These are phyloP conservation scores for Tupaia tana DNA, from an alignment of 2,113 vertebrate species.

Conservation along the genomic window DNA sequence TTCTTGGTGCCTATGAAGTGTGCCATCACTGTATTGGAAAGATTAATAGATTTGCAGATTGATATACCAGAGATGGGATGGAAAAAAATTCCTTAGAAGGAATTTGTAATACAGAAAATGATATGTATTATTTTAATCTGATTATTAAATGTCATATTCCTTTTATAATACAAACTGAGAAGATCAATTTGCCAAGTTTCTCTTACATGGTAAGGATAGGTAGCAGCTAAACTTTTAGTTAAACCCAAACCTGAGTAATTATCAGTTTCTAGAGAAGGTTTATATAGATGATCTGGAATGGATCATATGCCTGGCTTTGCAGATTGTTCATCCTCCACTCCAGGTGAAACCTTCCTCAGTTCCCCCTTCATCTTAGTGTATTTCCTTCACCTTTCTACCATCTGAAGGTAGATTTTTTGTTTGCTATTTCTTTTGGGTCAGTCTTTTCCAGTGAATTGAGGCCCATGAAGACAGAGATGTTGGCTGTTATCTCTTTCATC, in stretches of 20 bases:
- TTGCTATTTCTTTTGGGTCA: slow-evolving; percentile 15
- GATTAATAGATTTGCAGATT: slow-evolving; percentile 29
- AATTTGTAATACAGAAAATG: not conserved
- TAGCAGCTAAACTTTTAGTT: not conserved
- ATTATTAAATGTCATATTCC: not conserved
- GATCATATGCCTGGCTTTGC: not conserved
- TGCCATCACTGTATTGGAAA: slow-evolving; percentile 33
- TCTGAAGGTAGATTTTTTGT: not conserved
- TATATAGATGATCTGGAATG: not conserved
- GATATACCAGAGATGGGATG: not conserved
- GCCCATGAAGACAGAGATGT: not conserved
- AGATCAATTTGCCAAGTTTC: slow-evolving; percentile 16
- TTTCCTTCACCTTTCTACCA: not conserved
- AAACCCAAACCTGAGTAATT: not conserved
- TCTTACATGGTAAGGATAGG: not conserved
- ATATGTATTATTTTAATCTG: not conserved
- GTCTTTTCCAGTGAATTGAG: not conserved
- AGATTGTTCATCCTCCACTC: not conserved
- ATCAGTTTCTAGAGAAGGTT: not conserved
- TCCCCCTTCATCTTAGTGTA: not conserved
- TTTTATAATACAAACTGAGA: not conserved
- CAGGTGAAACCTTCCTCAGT: not conserved
- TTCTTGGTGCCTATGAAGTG: not conserved
- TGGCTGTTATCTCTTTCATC: not conserved
- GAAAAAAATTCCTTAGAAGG: not conserved